phyloP scores from a whole-genome alignment of 92 coral and sea anemone genomes.

The Parazoanthus atlanticus region DNA sequence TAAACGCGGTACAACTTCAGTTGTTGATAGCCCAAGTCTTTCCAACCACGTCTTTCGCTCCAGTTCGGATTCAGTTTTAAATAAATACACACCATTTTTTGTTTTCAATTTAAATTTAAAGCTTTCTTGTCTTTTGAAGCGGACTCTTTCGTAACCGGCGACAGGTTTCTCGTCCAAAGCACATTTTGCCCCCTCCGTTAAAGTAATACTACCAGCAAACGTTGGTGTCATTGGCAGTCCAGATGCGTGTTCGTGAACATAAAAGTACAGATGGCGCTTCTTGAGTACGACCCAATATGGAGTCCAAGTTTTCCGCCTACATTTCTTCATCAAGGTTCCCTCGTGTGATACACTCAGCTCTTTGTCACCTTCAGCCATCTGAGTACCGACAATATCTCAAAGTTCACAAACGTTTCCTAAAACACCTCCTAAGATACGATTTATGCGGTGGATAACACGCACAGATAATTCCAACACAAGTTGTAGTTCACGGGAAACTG shows the following conservation, averaged over 20 bases:
- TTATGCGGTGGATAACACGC: neutral
- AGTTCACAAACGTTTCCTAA: neutral
- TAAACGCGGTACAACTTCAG: neutral
- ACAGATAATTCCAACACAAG: neutral
- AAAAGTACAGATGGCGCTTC: conserved; percentile 56
- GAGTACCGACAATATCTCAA: neutral
- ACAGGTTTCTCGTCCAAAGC: conserved; percentile 41
- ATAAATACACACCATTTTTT: conserved; percentile 73
- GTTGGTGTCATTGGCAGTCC: conserved; percentile 2
- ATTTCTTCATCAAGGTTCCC: conserved; percentile 67
- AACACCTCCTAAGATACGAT: too few relatives aligned
- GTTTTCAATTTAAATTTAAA: conserved; percentile 72
- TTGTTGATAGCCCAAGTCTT: conserved; percentile 12
- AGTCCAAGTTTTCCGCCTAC: conserved; percentile 78
- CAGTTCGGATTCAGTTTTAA: conserved; percentile 66
- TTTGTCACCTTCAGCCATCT: conserved; percentile 32
- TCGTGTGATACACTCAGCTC: conserved; percentile 20
- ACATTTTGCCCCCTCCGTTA: conserved; percentile 65
- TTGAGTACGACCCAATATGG: conserved; percentile 69
- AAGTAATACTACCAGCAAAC: conserved; percentile 66
- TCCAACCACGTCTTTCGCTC: conserved; percentile 65
- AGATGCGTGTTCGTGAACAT: conserved; percentile 51
- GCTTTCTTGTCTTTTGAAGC: conserved; percentile 22
- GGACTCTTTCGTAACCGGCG: neutral
- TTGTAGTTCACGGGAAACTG: neutral